Percentiles rank a stretch among this genome's conserved stretches.
Conservation (phyloP, 2,797 vertebrate genomes). For the Chrosomus eos region DNA sequence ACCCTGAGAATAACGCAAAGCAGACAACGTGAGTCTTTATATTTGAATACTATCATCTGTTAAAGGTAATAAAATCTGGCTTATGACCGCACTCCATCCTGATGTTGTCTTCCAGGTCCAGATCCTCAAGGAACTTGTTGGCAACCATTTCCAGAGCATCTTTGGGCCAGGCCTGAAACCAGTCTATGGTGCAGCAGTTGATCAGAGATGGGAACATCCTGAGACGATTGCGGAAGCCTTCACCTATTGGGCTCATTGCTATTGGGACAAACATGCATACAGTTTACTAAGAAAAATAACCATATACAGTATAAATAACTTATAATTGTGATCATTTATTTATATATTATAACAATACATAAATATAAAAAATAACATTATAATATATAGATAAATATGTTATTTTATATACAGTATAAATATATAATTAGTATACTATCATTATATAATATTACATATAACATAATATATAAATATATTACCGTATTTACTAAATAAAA, state of each 20-base stretch:
- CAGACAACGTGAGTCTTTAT: not conserved
- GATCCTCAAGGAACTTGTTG: constrained; percentile 90
- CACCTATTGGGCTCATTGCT: constrained; percentile 96
- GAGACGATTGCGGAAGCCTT: constrained; percentile 90
- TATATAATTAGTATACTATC: not conserved
- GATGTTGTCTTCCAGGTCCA: constrained; percentile 83
- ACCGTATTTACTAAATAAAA: not conserved
- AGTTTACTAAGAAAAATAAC: not conserved
- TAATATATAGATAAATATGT: not conserved
- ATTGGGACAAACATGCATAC: constrained; percentile 51
- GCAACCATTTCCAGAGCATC: constrained; percentile 96
- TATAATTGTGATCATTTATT: not conserved
- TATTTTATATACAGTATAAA: not conserved
- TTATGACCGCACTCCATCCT: constrained; percentile 78
- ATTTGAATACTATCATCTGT: not conserved
- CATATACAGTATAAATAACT: not conserved
- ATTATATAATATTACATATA: not conserved
- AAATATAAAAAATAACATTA: not conserved
- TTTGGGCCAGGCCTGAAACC: constrained; percentile 93
- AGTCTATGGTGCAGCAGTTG: constrained; percentile 97
- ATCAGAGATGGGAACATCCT: constrained; percentile 95
- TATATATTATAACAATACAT: not conserved
- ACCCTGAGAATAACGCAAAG: constrained; percentile 76
- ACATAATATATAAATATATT: not conserved
- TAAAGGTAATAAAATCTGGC: constrained; percentile 5